Percentiles rank a stretch among this genome's conserved stretches.
These are phyloP conservation scores for Micronycteris hirsuta DNA, from an alignment of 2,113 vertebrate species.

Conservation along the genomic window DNA sequence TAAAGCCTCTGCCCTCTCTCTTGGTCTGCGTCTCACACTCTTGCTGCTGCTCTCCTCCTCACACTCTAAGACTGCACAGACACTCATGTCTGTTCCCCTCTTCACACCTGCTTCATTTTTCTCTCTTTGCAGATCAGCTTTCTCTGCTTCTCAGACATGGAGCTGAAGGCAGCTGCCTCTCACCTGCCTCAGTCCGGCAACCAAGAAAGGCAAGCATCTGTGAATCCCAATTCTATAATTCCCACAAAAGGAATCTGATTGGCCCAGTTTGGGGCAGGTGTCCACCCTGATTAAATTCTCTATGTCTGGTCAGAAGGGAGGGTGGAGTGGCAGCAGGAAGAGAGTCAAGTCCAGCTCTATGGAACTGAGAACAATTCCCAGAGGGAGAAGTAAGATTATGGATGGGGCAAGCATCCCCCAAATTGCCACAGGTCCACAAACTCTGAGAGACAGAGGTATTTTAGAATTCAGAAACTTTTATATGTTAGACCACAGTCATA, in stretches of 20 bases:
- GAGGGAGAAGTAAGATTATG: not conserved
- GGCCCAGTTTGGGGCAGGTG: not conserved
- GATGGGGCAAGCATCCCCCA: not conserved
- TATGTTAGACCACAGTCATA: not conserved
- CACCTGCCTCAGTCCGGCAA: not conserved
- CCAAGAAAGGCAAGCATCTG: not conserved
- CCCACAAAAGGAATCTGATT: not conserved
- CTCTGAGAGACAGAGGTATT: not conserved
- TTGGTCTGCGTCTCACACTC: not conserved
- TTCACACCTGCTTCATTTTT: not conserved
- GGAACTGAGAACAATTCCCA: not conserved
- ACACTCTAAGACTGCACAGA: not conserved
- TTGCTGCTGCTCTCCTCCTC: not conserved
- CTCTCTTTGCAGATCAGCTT: not conserved
- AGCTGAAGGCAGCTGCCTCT: not conserved
- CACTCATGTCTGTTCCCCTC: not conserved
- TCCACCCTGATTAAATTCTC: not conserved
- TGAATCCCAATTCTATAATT: not conserved
- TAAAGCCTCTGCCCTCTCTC: not conserved
- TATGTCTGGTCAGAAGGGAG: not conserved
- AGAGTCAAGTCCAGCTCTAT: not conserved
- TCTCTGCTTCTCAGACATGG: not conserved
- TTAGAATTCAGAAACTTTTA: not conserved
- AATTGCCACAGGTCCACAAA: not conserved
- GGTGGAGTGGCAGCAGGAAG: not conserved